phyloP scores from a whole-genome alignment of 2,113 vertebrate species.

The Hippocampus barbouri region DNA sequence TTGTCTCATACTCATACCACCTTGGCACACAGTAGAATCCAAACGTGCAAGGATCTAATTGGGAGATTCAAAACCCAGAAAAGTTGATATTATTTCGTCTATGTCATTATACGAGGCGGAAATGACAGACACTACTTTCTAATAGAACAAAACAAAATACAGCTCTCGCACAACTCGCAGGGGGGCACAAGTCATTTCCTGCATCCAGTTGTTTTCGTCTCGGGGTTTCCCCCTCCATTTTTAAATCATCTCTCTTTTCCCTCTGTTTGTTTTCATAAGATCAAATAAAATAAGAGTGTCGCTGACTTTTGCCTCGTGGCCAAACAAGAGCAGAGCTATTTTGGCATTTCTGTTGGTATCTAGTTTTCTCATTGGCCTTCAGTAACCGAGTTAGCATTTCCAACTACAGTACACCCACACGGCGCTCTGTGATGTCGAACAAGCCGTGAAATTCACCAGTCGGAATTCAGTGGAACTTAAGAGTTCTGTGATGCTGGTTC shows the following conservation, averaged over 20 bases:
- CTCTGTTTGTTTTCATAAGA: constrained; percentile 22
- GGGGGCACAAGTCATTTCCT: constrained; percentile 42
- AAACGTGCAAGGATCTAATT: not conserved
- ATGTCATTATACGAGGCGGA: too few species aligned
- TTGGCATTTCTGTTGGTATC: constrained; percentile 18
- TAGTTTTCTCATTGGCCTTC: too few species aligned
- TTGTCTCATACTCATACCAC: too few species aligned
- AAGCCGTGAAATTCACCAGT: not conserved
- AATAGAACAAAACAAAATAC: not conserved
- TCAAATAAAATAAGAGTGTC: constrained; percentile 15
- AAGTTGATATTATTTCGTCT: too few species aligned
- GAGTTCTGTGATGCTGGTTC: too few species aligned
- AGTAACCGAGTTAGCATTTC: too few species aligned
- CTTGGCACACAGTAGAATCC: not conserved
- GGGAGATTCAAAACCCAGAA: not conserved
- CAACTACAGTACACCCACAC: not conserved
- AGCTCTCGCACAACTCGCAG: constrained; percentile 1
- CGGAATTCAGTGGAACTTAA: not conserved
- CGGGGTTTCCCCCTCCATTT: constrained; percentile 24
- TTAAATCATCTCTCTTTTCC: constrained; percentile 27
- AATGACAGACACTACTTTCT: not conserved
- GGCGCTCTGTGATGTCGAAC: not conserved
- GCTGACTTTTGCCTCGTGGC: constrained; percentile 27
- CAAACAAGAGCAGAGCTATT: constrained; percentile 23
- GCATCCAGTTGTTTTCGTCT: constrained; percentile 50